Evolutionary conservation across 2,888 invertebrate genomes (phyloP).

Genomic region (Nephrotoma flavescens): DNA sequence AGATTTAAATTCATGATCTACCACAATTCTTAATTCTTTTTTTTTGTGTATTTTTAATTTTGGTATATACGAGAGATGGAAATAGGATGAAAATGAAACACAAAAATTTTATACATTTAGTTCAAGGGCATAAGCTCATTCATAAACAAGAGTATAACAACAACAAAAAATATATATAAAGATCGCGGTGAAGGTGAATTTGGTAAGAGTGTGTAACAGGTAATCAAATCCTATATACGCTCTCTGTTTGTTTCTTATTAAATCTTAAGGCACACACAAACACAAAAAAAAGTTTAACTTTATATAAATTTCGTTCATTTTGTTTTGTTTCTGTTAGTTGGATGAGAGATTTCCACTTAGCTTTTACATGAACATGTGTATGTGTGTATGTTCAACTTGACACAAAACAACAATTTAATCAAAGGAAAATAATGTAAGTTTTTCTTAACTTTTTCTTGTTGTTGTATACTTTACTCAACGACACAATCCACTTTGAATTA

Average conservation of each 20-base stretch:
- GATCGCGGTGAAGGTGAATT: neutral
- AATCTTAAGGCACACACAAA: neutral
- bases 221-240: neutral
- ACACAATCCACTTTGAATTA: neutral
- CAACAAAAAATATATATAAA: neutral
- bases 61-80: neutral
- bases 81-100: neutral
- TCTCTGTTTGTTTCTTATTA: neutral
- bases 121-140: neutral
- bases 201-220: neutral
- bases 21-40: neutral
- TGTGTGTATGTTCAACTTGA: neutral
- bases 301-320: neutral
- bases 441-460: neutral
- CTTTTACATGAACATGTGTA: neutral
- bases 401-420: neutral
- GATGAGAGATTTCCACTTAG: neutral
- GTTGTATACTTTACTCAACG: neutral
- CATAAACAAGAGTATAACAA: neutral
- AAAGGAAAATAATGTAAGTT: neutral
- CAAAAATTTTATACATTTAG: neutral
- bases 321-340: neutral
- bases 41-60: neutral
- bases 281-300: neutral
- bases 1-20: neutral